These are phyloP conservation scores for Gila robusta DNA, from an alignment of 2,797 vertebrate species.

Conservation along the genomic window DNA sequence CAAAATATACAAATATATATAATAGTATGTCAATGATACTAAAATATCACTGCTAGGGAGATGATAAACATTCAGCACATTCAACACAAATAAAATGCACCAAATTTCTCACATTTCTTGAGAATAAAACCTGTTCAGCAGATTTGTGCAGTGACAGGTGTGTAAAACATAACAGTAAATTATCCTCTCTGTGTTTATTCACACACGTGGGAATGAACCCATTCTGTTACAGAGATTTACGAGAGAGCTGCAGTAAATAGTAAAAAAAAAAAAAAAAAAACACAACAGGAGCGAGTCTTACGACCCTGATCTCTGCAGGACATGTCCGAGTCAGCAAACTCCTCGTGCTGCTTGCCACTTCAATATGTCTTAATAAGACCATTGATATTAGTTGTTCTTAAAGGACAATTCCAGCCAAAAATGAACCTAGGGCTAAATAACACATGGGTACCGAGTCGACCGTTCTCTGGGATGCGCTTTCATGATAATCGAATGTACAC, in stretches of 20 bases:
- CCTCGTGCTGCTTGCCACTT: background rate
- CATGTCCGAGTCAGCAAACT: background rate
- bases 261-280: background rate
- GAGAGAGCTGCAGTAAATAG: background rate
- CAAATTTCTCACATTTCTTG: background rate
- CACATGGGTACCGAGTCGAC: too few species aligned
- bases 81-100: background rate
- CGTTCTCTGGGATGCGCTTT: too few species aligned
- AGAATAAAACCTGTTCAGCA: conserved; percentile 8
- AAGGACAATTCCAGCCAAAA: too few species aligned
- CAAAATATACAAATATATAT: too few species aligned
- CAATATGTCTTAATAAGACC: conserved; percentile 13
- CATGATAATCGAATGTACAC: too few species aligned
- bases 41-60: background rate
- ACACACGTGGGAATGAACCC: background rate
- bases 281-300: conserved; percentile 19
- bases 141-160: background rate
- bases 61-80: background rate
- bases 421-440: too few species aligned
- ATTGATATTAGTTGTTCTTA: background rate
- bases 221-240: conserved; percentile 26
- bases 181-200: conserved; percentile 20
- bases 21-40: background rate
- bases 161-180: conserved; percentile 13
- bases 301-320: background rate